Evolutionary conservation across 2,113 vertebrate genomes (phyloP).

Genomic region (Tapirus terrestris): DNA sequence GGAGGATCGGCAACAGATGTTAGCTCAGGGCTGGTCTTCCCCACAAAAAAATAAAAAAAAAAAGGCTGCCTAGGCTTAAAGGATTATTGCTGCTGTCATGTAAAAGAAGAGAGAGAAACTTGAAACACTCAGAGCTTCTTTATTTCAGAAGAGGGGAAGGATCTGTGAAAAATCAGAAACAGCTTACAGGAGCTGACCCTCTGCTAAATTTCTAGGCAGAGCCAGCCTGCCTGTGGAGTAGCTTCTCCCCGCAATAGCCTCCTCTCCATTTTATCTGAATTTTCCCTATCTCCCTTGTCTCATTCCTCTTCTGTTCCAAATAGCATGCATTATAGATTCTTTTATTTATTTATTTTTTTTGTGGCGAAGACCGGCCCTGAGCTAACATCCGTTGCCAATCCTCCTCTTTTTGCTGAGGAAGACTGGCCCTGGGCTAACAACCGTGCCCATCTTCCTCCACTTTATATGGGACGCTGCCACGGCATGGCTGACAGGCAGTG

Average conservation of each 20-base stretch:
- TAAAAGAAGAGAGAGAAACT: not conserved
- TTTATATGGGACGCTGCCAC: no score
- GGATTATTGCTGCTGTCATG: not conserved
- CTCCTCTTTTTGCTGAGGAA: no score
- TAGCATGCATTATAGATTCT: not conserved
- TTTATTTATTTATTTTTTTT: no score
- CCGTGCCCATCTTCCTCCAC: no score
- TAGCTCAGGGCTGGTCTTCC: no score
- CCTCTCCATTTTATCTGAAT: not conserved
- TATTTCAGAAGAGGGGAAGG: slow-evolving; percentile 34
- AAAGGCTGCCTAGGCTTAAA: not conserved
- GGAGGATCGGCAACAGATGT: no score
- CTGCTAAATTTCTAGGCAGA: not conserved
- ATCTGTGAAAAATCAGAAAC: slow-evolving; percentile 1
- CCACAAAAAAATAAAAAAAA: no score
- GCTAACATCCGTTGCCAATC: no score
- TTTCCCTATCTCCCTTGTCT: not conserved
- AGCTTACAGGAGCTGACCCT: not conserved
- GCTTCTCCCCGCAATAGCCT: not conserved
- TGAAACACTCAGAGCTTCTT: slow-evolving; percentile 10
- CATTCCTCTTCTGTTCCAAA: not conserved
- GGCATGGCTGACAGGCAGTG: no score
- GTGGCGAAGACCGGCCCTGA: no score
- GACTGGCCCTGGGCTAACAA: no score
- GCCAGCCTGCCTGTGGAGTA: not conserved